Percentiles rank a stretch among this genome's conserved stretches.
These are phyloP conservation scores for Tenebrosternarchus preto DNA, from an alignment of 2,113 vertebrate species.

Conservation along the genomic window DNA sequence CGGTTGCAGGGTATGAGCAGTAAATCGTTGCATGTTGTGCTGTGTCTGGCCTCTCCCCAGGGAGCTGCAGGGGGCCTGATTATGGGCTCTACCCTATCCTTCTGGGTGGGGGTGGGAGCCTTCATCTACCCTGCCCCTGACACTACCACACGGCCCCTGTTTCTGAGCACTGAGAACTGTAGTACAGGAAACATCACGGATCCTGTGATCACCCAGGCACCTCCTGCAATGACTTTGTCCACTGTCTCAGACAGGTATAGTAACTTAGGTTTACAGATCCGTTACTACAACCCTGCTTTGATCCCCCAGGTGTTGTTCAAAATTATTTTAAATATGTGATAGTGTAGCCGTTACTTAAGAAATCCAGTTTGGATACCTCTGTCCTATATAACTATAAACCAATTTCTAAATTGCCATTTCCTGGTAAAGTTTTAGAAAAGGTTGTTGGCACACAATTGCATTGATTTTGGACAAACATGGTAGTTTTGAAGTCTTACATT, in stretches of 20 bases:
- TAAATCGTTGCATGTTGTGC: background rate
- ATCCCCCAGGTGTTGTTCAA: too few relatives aligned
- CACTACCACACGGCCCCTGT: constrained; percentile 70
- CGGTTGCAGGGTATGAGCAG: background rate
- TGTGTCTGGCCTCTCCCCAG: constrained; percentile 60
- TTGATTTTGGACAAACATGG: too few relatives aligned
- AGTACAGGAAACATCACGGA: constrained; percentile 41
- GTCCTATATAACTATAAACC: too few relatives aligned
- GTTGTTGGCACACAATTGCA: too few relatives aligned
- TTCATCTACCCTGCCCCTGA: constrained; percentile 76
- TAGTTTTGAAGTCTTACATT: too few relatives aligned
- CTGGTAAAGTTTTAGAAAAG: too few relatives aligned
- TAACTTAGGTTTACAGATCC: background rate
- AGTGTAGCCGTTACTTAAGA: too few relatives aligned
- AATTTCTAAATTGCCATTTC: too few relatives aligned
- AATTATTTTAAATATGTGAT: too few relatives aligned
- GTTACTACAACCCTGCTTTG: background rate
- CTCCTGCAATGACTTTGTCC: background rate
- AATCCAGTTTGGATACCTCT: too few relatives aligned
- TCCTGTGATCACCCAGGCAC: constrained; percentile 20
- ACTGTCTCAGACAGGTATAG: constrained; percentile 62
- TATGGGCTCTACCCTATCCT: constrained; percentile 73
- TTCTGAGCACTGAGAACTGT: constrained; percentile 72
- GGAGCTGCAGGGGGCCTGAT: constrained; percentile 78
- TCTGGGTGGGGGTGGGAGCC: constrained; percentile 75